Percentiles rank a stretch among this genome's conserved stretches.
Evolutionary conservation across 2,797 vertebrate genomes (phyloP).

Genomic region (Peromyscus nudipes): DNA sequence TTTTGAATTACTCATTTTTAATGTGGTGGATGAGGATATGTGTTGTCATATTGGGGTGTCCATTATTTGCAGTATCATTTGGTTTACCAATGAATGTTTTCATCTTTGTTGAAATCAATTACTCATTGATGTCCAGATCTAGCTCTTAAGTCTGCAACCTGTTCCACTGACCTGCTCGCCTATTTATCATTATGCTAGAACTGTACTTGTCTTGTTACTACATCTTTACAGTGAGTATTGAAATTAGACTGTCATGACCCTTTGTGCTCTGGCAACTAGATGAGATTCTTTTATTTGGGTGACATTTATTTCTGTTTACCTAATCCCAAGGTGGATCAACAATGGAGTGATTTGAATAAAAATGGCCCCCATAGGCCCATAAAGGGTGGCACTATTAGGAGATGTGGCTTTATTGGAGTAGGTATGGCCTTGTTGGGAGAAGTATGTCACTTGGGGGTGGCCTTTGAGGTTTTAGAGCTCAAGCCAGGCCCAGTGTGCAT

Average conservation of each 20-base stretch:
- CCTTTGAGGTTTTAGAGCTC: neutral
- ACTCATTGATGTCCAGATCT: neutral
- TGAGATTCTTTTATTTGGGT: neutral
- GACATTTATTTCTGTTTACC: neutral
- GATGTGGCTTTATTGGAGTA: neutral
- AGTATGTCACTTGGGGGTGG: neutral
- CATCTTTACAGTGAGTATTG: neutral
- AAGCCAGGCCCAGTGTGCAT: neutral
- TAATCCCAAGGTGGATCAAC: neutral
- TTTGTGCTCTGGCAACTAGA: neutral
- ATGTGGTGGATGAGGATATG: neutral
- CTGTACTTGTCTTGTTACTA: neutral
- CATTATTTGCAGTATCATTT: neutral
- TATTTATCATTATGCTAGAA: neutral
- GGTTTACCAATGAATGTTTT: neutral
- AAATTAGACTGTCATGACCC: neutral
- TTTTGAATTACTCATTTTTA: constrained; percentile 10
- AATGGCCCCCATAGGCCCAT: no score
- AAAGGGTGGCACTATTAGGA: neutral
- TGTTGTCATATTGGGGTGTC: neutral
- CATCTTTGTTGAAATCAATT: constrained; percentile 2
- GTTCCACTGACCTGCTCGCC: neutral
- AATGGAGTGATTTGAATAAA: neutral
- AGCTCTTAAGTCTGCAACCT: neutral
- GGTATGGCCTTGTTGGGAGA: neutral